Evolutionary conservation across 2,113 vertebrate genomes (phyloP).

Genomic region (Mionectes macconnelli): DNA sequence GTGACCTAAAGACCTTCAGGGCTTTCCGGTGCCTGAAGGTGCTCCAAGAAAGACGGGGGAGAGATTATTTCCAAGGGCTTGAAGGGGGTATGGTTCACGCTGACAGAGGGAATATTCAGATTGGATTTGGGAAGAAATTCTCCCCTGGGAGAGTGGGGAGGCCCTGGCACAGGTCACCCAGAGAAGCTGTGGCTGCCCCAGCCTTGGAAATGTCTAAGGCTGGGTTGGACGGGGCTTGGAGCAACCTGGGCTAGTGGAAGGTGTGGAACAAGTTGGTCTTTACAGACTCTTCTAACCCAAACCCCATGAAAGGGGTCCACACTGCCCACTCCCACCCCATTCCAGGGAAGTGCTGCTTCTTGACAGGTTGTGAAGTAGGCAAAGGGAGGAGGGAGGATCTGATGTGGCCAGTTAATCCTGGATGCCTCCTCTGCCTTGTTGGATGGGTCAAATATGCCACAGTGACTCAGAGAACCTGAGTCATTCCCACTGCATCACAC

Average conservation of each 20-base stretch:
- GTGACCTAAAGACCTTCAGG: background rate
- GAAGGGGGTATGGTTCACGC: background rate
- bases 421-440: background rate
- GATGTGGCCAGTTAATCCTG: background rate
- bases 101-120: background rate
- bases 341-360: accelerated
- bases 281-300: background rate
- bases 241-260: accelerated
- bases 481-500: background rate
- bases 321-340: too few species aligned
- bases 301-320: background rate
- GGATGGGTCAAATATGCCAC: background rate
- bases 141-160: background rate
- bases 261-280: background rate
- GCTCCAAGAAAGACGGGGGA: background rate
- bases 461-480: background rate
- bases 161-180: background rate
- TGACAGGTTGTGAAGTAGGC: background rate
- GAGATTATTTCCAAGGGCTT: background rate
- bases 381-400: background rate
- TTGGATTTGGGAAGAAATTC: background rate
- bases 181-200: background rate
- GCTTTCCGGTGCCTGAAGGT: background rate
- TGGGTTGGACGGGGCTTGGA: too few species aligned
- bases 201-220: background rate